Percentiles rank a stretch among this genome's conserved stretches.
phyloP scores from a whole-genome alignment of 2,797 vertebrate species.

The Muraenolepis orangiensis region DNA sequence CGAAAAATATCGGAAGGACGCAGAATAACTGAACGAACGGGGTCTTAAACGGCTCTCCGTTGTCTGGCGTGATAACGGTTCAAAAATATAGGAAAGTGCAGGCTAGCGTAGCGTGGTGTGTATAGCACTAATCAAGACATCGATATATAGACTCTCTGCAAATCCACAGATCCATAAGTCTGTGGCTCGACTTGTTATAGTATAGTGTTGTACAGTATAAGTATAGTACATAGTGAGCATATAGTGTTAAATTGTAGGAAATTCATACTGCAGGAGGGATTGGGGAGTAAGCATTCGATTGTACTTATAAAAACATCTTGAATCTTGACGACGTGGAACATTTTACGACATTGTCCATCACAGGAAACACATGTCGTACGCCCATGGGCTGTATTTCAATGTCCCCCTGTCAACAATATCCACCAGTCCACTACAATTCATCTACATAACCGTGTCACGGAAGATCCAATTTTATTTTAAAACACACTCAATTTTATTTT shows the following conservation, averaged over 20 bases:
- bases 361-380: not conserved
- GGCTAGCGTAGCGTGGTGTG: conserved; percentile 16
- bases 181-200: too few relatives aligned
- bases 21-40: conserved; percentile 53
- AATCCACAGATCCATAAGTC: not conserved
- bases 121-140: conserved; percentile 9
- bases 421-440: too few relatives aligned
- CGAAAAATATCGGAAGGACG: conserved; percentile 49
- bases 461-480: not conserved
- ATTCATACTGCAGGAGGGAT: too few relatives aligned
- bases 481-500: not conserved
- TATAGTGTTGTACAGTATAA: too few relatives aligned
- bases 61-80: conserved; percentile 24
- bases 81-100: conserved; percentile 19
- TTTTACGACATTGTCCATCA: not conserved
- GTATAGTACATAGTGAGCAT: too few relatives aligned
- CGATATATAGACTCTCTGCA: not conserved
- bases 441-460: not conserved
- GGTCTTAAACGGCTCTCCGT: conserved; percentile 20
- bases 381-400: not conserved
- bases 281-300: too few relatives aligned
- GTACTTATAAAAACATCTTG: too few relatives aligned
- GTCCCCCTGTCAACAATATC: too few relatives aligned
- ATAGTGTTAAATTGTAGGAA: too few relatives aligned
- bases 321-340: not conserved